Conservation (phyloP, 2,888 invertebrate genomes). For the Morpho helenor region DNA sequence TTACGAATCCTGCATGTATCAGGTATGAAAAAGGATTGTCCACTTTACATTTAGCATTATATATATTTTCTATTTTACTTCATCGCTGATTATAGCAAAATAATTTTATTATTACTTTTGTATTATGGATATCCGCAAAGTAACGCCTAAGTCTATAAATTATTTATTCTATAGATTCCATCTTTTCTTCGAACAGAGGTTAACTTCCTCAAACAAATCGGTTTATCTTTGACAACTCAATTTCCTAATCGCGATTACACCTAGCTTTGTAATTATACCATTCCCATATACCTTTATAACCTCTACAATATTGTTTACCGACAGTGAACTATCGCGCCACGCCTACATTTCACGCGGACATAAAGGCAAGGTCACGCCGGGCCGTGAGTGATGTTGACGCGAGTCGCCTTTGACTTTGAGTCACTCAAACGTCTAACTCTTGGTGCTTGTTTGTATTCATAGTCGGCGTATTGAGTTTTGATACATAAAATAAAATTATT, state of each 20-base stretch:
- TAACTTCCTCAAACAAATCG: background rate
- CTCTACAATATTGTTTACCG: slow-evolving; percentile 27
- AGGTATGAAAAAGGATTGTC: no score
- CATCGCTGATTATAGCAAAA: no score
- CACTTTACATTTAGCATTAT: no score
- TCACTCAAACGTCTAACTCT: slow-evolving; percentile 59
- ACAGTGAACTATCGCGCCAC: slow-evolving; percentile 33
- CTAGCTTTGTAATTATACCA: slow-evolving; percentile 1
- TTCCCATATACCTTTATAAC: slow-evolving; percentile 20
- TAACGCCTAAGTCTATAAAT: no score
- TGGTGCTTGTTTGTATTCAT: slow-evolving; percentile 47
- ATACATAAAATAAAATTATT: background rate
- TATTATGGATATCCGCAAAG: no score
- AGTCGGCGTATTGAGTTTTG: slow-evolving; percentile 32
- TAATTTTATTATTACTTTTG: no score
- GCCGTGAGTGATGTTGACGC: slow-evolving; percentile 69
- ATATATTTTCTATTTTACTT: no score
- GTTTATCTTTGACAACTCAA: slow-evolving; percentile 1
- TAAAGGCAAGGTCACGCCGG: slow-evolving; percentile 59
- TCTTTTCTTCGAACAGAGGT: no score
- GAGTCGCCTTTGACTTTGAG: slow-evolving; percentile 69
- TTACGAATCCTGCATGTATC: no score
- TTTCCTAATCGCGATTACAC: slow-evolving; percentile 7
- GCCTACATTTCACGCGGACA: slow-evolving; percentile 39
- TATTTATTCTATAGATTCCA: no score